phyloP scores from a whole-genome alignment of 2,797 vertebrate species.

The Hapalemur alaotrensis region DNA sequence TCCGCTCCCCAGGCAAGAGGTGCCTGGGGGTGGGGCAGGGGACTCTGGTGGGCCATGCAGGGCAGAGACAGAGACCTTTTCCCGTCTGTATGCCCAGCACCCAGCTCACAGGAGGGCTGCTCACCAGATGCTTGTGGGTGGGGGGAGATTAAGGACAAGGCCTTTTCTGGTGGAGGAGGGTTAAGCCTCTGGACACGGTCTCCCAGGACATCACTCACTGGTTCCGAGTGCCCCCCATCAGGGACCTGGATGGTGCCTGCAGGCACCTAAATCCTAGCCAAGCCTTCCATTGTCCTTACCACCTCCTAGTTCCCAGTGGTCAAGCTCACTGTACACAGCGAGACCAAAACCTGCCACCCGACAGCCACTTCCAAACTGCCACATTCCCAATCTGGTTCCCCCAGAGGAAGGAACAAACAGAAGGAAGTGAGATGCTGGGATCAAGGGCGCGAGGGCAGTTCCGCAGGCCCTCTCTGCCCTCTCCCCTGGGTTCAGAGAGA shows the following conservation, averaged over 20 bases:
- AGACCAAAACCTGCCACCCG: background rate
- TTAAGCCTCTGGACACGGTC: background rate
- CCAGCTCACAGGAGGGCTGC: background rate
- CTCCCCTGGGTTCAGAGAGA: background rate
- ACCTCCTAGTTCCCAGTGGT: background rate
- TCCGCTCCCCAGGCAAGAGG: background rate
- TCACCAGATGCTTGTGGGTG: background rate
- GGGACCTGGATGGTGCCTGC: background rate
- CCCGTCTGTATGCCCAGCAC: background rate
- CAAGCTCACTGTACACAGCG: background rate
- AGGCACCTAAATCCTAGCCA: background rate
- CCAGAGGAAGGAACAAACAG: background rate
- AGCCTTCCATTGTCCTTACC: background rate
- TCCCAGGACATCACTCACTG: background rate
- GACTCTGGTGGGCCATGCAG: background rate
- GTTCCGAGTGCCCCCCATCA: background rate
- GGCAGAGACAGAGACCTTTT: background rate
- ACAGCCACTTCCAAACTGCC: background rate
- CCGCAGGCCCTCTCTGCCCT: background rate
- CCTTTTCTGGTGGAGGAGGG: background rate
- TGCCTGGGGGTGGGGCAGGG: background rate
- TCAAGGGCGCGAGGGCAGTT: rapidly evolving
- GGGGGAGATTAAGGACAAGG: background rate
- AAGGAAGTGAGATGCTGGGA: background rate
- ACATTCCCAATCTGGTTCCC: background rate